Base-by-base conservation (phyloP, 2,888 invertebrate genomes). In the Desoria tigrina region DNA sequence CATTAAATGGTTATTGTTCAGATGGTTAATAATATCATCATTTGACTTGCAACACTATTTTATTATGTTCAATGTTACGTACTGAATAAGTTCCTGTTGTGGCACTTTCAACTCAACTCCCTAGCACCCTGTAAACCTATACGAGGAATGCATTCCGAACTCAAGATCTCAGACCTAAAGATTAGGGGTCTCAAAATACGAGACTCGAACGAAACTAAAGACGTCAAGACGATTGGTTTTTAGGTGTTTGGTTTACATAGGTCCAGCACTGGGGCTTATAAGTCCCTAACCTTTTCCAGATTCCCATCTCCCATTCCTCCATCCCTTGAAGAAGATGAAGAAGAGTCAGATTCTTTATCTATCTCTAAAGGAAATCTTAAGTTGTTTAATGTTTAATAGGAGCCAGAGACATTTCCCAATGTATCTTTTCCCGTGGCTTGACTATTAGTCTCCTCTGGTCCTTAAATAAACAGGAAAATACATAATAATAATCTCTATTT, bases 71-170 rank as follows among this genome's bases (percentile, higher is more conserved):
- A n/a, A n/a, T n/a, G n/a, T n/a, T n/a, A n/a, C n/a, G n/a, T n/a
- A n/a, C n/a, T n/a, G n/a, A n/a, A n/a, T n/a, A n/a, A n/a, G n/a
- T 45, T 45, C 18, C 37, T 57, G 56, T 57, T 57, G 39, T 57
- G 56, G 56, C 56, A 57, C 42, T 57, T 54, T n/a, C n/a, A 28
- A 27, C 45, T 45, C 45, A 45, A 9, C 45, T 45, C 45, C 16
- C 45, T 21, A 16, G 45, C 45, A 45, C 45, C 45, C 45, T 9
- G 16, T 16, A 16, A 45, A 6, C 45, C 45, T 9, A 45, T 16
- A 16, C 6, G 16, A 45, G 45, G 45, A 45, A 45, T 45, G 45
- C n/a, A 11, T 32, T 32, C 32, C n/a, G n/a, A n/a, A n/a, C n/a
- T n/a, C n/a, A n/a, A n/a, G n/a, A n/a, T n/a, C n/a, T n/a, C n/a